These are phyloP conservation scores for Paradoxurus hermaphroditus DNA, from an alignment of 2,113 vertebrate species.

Conservation along the genomic window DNA sequence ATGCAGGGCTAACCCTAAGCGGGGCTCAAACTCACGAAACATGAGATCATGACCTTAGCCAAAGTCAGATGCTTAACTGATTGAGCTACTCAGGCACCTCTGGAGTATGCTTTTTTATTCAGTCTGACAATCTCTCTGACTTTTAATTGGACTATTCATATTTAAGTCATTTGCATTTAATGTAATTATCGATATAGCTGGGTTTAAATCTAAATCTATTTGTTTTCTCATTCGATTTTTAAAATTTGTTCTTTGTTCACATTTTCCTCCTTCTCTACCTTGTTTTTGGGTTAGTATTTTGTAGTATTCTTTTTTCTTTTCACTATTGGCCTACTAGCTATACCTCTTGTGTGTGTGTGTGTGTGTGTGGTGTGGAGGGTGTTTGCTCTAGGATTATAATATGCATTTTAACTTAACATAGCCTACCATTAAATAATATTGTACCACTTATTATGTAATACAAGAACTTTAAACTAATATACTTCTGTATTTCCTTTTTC, in stretches of 20 bases:
- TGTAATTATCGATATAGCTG: background rate
- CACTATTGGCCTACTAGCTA: background rate
- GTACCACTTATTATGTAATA: background rate
- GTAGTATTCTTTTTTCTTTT: background rate
- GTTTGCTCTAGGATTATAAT: background rate
- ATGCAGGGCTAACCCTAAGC: too few relatives aligned
- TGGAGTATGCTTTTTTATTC: background rate
- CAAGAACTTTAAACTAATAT: background rate
- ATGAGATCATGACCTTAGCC: too few relatives aligned
- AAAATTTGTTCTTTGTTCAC: background rate
- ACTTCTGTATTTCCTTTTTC: background rate
- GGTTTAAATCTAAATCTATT: background rate
- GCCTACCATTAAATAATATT: background rate
- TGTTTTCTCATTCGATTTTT: conserved; percentile 18
- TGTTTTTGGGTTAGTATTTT: background rate
- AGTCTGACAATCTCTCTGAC: background rate
- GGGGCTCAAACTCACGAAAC: too few relatives aligned
- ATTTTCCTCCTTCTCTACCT: background rate
- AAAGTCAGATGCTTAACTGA: too few relatives aligned
- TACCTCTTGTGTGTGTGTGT: background rate
- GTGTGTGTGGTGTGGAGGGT: background rate
- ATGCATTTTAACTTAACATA: background rate
- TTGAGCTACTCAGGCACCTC: too few relatives aligned
- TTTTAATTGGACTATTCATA: background rate
- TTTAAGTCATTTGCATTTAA: background rate